Evolutionary conservation across 2,888 invertebrate species (phyloP).

Genomic region (Cephalotes varians): DNA sequence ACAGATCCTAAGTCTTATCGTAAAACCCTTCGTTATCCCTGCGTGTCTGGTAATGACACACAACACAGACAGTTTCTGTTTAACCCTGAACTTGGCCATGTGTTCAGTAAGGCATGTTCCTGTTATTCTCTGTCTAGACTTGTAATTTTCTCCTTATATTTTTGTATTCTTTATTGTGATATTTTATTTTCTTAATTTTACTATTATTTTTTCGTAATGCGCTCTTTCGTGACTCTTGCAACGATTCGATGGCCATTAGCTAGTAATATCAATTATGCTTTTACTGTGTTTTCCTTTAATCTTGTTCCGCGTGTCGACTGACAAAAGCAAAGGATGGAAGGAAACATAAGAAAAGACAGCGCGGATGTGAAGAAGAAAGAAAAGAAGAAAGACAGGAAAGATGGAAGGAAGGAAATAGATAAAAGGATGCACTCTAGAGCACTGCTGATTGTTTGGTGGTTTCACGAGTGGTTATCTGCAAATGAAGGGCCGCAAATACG

Average conservation of each 20-base stretch:
- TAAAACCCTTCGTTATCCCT: conserved; percentile 26
- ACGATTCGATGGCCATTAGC: conserved; percentile 32
- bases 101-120: conserved; percentile 19
- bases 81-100: conserved; percentile 44
- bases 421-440: conserved; percentile 72
- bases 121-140: conserved; percentile 6
- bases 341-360: conserved; percentile 24
- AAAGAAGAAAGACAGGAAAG: conserved; percentile 47
- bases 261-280: background rate
- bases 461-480: conserved; percentile 80
- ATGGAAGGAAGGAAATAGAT: conserved; percentile 65
- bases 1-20: conserved; percentile 30
- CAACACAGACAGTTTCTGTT: conserved; percentile 35
- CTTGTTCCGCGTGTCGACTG: background rate
- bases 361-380: background rate
- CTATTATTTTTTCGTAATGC: background rate
- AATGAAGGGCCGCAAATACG: conserved; percentile 80
- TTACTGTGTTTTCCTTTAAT: conserved; percentile 4
- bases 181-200: background rate
- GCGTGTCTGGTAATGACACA: conserved; percentile 44
- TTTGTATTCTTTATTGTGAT: conserved; percentile 1
- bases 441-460: conserved; percentile 78
- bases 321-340: conserved; percentile 54
- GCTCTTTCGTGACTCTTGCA: conserved; percentile 55
- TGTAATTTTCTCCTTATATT: conserved; percentile 23